Conservation (phyloP, 2,888 invertebrate species). For the Escarpia spicata region DNA sequence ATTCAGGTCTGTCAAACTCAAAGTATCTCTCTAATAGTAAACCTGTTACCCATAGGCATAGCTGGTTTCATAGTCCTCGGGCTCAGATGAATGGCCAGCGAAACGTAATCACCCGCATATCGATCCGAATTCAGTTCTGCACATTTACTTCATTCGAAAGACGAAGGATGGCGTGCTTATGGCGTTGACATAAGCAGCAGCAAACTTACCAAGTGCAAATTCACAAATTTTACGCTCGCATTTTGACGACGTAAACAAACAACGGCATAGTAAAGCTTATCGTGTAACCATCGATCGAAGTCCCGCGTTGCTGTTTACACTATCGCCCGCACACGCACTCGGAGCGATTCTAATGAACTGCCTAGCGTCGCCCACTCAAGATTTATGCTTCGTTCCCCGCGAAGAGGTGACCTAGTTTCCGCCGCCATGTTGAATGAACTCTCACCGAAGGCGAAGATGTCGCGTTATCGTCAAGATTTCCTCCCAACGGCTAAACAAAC, state of each 20-base stretch:
- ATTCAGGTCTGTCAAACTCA: too few relatives aligned
- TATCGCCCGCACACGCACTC: not conserved
- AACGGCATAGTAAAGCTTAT: not conserved
- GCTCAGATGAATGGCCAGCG: not conserved
- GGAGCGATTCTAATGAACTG: constrained; percentile 7
- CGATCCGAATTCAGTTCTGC: not conserved
- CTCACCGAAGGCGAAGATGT: not conserved
- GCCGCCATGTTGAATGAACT: not conserved
- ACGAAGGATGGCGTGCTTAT: not conserved
- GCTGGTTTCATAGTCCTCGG: not conserved
- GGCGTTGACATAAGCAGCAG: not conserved
- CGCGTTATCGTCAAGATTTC: not conserved
- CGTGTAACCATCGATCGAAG: not conserved
- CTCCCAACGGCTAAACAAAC: not conserved
- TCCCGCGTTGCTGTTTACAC: constrained; percentile 10
- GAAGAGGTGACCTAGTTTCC: not conserved
- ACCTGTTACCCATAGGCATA: not conserved
- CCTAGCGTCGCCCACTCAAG: not conserved
- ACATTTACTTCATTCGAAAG: not conserved
- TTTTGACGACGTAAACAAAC: constrained; percentile 12
- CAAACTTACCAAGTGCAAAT: not conserved
- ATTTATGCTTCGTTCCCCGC: not conserved
- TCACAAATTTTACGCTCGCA: not conserved
- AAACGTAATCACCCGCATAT: not conserved
- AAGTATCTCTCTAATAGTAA: too few relatives aligned